phyloP scores from a whole-genome alignment of 2,113 vertebrate genomes.

The Syngnathus scovelli region DNA sequence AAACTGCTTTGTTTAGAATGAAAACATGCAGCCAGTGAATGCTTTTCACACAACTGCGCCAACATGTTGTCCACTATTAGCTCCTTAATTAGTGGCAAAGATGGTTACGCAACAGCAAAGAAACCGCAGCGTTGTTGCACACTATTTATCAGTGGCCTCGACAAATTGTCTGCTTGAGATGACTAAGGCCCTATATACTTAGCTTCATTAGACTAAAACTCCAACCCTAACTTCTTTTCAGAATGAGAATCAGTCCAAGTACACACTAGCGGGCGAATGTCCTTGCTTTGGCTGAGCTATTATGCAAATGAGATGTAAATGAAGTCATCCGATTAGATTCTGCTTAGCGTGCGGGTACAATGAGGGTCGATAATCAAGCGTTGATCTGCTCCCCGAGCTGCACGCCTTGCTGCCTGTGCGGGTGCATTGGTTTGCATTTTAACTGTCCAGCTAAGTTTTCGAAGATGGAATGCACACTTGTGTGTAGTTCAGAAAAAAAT shows the following conservation, averaged over 20 bases:
- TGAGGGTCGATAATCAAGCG: constrained; percentile 57
- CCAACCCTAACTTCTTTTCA: constrained; percentile 17
- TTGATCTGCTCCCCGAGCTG: constrained; percentile 43
- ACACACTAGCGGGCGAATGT: constrained; percentile 36
- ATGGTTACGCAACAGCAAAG: constrained; percentile 17
- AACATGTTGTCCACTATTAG: not conserved
- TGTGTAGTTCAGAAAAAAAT: not conserved
- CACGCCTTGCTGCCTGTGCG: not conserved
- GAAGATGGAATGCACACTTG: not conserved
- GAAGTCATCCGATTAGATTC: constrained; percentile 54
- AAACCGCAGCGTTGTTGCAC: not conserved
- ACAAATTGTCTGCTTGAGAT: constrained; percentile 28
- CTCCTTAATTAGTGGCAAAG: constrained; percentile 24
- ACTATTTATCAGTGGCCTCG: constrained; percentile 19
- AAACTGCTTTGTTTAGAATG: no score
- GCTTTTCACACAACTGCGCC: no score
- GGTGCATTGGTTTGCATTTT: constrained; percentile 4
- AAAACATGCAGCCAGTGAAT: no score
- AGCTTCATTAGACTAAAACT: constrained; percentile 22
- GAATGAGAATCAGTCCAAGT: constrained; percentile 33
- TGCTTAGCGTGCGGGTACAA: constrained; percentile 41
- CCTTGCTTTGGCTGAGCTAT: constrained; percentile 54
- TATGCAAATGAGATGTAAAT: constrained; percentile 72
- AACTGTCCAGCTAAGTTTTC: not conserved
- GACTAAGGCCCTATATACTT: not conserved